Evolutionary conservation across 2,888 invertebrate species (phyloP).

Genomic region (Pyrochroa serraticornis): DNA sequence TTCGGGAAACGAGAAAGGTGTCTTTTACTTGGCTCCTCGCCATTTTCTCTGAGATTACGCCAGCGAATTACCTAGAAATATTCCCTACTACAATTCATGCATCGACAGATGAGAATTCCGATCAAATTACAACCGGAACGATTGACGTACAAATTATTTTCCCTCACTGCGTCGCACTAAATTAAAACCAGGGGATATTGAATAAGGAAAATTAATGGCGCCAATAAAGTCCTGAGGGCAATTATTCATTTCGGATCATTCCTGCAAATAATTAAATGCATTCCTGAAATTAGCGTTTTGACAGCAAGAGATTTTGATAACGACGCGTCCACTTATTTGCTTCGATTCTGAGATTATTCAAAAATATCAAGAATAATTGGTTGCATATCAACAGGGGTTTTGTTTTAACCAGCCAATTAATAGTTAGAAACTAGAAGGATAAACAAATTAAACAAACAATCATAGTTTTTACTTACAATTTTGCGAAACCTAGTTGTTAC

Average conservation of each 20-base stretch:
- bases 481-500: not conserved
- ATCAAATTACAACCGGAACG: slow-evolving; percentile 10
- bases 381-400: no score
- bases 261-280: slow-evolving; percentile 21
- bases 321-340: no score
- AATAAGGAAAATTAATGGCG: slow-evolving; percentile 23
- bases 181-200: slow-evolving; percentile 21
- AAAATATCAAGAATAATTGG: no score
- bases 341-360: no score
- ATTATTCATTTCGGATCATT: slow-evolving; percentile 19
- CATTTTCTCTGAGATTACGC: slow-evolving; percentile 15
- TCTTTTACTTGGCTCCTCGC: slow-evolving; percentile 15
- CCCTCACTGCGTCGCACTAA: slow-evolving; percentile 7
- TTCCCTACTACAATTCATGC: slow-evolving; percentile 21
- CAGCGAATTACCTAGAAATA: slow-evolving; percentile 22
- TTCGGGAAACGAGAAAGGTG: slow-evolving; percentile 11
- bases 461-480: no score
- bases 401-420: no score
- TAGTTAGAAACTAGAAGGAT: no score
- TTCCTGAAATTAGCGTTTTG: not conserved
- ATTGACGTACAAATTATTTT: slow-evolving; percentile 21
- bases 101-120: slow-evolving; percentile 18
- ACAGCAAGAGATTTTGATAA: no score
- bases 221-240: slow-evolving; percentile 15
- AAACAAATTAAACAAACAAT: no score